Conservation (phyloP, 2,888 invertebrate genomes). For the Chalcosyrphus nemorum region DNA sequence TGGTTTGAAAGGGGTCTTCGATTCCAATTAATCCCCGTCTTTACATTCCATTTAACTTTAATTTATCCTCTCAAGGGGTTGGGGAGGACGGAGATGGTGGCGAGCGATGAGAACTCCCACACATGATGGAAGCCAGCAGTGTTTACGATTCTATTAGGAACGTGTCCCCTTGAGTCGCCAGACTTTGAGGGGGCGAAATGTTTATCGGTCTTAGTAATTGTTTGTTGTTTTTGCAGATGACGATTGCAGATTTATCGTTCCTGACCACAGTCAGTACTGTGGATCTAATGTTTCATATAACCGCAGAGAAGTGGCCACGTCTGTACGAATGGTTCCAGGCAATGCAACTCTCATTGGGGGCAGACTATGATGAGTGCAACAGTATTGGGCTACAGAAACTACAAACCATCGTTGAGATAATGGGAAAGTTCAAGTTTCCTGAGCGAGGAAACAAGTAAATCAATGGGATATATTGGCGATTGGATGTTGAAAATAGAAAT, state of each 20-base stretch:
- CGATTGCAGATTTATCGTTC: constrained; percentile 82
- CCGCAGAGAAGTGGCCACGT: constrained; percentile 79
- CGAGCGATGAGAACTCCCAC: neutral
- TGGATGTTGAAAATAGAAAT: neutral
- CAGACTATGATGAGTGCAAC: constrained; percentile 76
- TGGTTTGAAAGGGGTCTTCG: neutral
- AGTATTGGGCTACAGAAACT: constrained; percentile 77
- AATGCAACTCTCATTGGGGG: constrained; percentile 77
- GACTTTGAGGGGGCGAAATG: neutral
- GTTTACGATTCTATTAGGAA: neutral
- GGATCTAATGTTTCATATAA: constrained; percentile 82
- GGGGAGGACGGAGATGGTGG: neutral
- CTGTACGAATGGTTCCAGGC: constrained; percentile 77
- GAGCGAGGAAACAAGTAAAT: constrained; percentile 18
- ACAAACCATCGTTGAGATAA: constrained; percentile 74
- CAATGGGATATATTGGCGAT: neutral
- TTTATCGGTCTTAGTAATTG: constrained; percentile 5
- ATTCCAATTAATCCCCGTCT: constrained; percentile 44
- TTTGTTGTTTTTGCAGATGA: constrained; percentile 75
- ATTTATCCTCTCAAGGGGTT: constrained; percentile 18
- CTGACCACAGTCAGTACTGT: constrained; percentile 81
- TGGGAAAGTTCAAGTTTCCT: constrained; percentile 79
- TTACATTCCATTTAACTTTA: constrained; percentile 40
- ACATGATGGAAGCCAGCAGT: neutral
- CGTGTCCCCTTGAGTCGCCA: no score